Base-by-base conservation (phyloP, 2,888 invertebrate genomes). In the Mythimna impura region DNA sequence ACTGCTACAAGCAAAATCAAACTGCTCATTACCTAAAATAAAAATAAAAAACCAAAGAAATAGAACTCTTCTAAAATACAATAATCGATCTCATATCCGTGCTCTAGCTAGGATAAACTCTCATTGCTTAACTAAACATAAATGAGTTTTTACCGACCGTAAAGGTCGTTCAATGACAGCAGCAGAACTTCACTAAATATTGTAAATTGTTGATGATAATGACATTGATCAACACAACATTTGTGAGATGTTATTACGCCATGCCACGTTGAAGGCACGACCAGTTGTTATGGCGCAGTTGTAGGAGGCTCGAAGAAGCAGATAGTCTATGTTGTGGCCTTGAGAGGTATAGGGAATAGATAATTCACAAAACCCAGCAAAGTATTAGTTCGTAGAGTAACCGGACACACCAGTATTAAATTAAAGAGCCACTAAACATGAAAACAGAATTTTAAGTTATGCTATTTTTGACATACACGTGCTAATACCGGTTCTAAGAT, bases 371-470 rank as follows among this genome's bases (percentile, higher is more conserved):
- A 58, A 34, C 20, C 4, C 4, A 7, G 4, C 14, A 64, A 52
- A 64, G 30, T 22, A 3, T 10, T 34, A 40, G 30, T 64, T 52
- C 30, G 58, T 30, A 50, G 36, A 55, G 25, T 43, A 71, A 76
- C 81, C 52, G 34, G 81, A 60, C 52, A 66, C 30, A 66, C 76
- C 4, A 71, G 76, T 67, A 52, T 43, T 50, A 40, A 54, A 60
- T 66, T 50, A 76, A 75, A 62, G 43, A 67, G 30, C 57, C 76
- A 60, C 50, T 71, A 58, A 70, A 80, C 55, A 71, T 20, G 62
- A 63, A 34, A 58, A 76, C 20, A 52, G 30, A 80, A 67, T 66
- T 52, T 70, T 30, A 79, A 80, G 70, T 66, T 47, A 63, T 73
- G 58, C 34, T 61, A 40, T 61, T 71, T 65, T 43, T 61, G 12